These are phyloP conservation scores for Hypselothyrea guttata DNA, from an alignment of 2,888 invertebrate genomes.

Conservation along the genomic window DNA sequence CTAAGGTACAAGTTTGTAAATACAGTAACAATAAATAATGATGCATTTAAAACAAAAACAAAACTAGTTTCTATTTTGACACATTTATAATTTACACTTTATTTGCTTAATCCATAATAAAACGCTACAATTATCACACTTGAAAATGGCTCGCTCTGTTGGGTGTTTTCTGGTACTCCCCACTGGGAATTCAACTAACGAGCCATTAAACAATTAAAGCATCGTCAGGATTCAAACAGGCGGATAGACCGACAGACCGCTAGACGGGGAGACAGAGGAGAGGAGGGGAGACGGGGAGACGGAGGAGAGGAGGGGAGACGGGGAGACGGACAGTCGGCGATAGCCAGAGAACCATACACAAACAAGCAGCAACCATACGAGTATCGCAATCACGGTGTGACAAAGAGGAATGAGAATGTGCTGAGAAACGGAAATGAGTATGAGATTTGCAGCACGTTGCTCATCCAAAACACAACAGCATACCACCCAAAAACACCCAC, in stretches of 20 bases:
- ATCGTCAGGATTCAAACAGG: slow-evolving; percentile 29
- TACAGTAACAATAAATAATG: too few species aligned
- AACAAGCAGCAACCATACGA: slow-evolving; percentile 53
- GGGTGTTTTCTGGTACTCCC: slow-evolving; percentile 37
- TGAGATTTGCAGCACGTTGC: slow-evolving; percentile 2
- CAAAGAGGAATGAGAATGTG: background rate
- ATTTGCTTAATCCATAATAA: slow-evolving; percentile 59
- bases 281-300: background rate
- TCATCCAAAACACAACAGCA: slow-evolving; percentile 21
- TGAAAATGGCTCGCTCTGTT: slow-evolving; percentile 43
- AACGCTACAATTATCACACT: slow-evolving; percentile 70
- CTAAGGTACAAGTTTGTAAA: too few species aligned
- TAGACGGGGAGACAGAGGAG: slow-evolving; percentile 9
- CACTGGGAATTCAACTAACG: slow-evolving; percentile 69
- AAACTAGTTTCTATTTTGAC: too few species aligned
- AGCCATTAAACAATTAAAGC: slow-evolving; percentile 74
- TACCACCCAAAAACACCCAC: slow-evolving; percentile 12
- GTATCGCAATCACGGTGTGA: slow-evolving; percentile 31
- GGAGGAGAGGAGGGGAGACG: background rate
- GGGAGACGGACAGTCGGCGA: background rate
- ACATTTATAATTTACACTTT: slow-evolving; percentile 41
- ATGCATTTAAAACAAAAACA: too few species aligned
- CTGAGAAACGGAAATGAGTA: background rate
- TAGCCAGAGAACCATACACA: slow-evolving; percentile 61
- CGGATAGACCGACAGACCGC: slow-evolving; percentile 10